phyloP scores from a whole-genome alignment of 2,797 vertebrate species.

The Mareca penelope region DNA sequence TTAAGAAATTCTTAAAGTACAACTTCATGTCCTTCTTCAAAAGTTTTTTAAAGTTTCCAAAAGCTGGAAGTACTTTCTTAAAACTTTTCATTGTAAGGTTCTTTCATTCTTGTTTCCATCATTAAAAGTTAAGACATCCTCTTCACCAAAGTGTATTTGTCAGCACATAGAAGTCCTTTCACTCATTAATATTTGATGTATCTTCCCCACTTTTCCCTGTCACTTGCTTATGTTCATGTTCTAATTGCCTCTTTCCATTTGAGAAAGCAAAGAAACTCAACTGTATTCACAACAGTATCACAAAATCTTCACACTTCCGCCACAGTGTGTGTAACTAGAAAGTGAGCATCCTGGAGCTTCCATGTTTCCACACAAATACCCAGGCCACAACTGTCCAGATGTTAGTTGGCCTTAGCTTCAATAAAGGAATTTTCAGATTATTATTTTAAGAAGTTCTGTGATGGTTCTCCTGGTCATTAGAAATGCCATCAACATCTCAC shows the following conservation, averaged over 20 bases:
- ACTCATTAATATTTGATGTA: not conserved
- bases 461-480: not conserved
- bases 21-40: not conserved
- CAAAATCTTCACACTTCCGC: not conserved
- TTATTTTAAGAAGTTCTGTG: not conserved
- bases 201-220: not conserved
- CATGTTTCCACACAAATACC: not conserved
- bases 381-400: not conserved
- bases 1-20: not conserved
- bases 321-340: not conserved
- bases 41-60: not conserved
- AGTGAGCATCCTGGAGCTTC: not conserved
- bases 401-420: not conserved
- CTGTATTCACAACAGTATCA: not conserved
- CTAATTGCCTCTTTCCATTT: not conserved
- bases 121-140: not conserved
- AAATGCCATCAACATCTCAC: not conserved
- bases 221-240: not conserved
- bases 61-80: not conserved
- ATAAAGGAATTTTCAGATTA: not conserved
- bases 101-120: not conserved
- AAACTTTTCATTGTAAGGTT: not conserved
- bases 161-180: not conserved
- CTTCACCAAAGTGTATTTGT: not conserved
- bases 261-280: not conserved